A percentile compares a stretch with the other conserved stretches of the same genome.
Conservation (phyloP, 2,797 vertebrate genomes). For the Karalla daura region DNA sequence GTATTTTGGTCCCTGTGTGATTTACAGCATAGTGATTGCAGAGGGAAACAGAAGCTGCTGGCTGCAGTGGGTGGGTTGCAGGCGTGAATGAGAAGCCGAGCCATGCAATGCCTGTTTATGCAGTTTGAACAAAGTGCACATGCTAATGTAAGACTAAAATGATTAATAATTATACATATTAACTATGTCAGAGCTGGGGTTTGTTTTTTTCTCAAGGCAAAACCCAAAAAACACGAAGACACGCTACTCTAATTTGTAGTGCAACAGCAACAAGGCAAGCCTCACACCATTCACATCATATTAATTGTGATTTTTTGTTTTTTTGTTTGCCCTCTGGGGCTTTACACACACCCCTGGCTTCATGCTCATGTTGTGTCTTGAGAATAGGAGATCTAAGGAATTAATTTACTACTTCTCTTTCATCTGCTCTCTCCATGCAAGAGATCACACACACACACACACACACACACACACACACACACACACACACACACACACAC, state of each 20-base stretch:
- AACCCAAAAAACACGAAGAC: conserved; percentile 7
- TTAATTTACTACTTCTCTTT: conserved; percentile 58
- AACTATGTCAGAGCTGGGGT: background rate
- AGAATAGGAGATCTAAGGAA: conserved; percentile 62
- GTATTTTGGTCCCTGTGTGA: background rate
- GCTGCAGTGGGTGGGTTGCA: background rate
- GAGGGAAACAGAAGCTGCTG: background rate
- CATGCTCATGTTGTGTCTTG: conserved; percentile 23
- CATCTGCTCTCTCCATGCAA: conserved; percentile 52
- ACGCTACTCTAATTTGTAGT: conserved; percentile 28
- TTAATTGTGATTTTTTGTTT: conserved; percentile 15
- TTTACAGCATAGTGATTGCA: background rate
- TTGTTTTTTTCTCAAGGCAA: background rate
- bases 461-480: too few relatives aligned
- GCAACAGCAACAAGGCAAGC: background rate
- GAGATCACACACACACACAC: too few relatives aligned
- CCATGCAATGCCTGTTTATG: background rate
- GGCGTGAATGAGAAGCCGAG: too few relatives aligned
- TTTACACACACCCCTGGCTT: conserved; percentile 37
- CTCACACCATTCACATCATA: conserved; percentile 13
- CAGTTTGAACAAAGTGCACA: background rate
- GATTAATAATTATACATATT: background rate
- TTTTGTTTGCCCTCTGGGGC: conserved; percentile 33
- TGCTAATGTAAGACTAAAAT: background rate
- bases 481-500: too few relatives aligned